Evolutionary conservation across 2,888 invertebrate genomes (phyloP).

Genomic region (Rhagophthalmus giganteus): DNA sequence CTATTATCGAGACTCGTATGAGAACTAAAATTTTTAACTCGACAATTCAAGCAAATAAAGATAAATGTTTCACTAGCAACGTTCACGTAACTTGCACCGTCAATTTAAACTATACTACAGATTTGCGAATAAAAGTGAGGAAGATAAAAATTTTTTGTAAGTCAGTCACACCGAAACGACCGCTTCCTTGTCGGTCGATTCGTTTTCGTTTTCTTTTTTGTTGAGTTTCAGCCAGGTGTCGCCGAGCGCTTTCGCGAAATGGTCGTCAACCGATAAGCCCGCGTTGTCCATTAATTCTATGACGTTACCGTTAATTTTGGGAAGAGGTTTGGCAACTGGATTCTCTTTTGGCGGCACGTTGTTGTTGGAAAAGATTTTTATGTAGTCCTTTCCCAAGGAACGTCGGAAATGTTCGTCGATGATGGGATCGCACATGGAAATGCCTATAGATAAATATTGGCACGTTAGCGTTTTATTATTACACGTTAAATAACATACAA

Average conservation of each 20-base stretch:
- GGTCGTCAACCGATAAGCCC: slow-evolving; percentile 79
- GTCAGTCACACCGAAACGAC: slow-evolving; percentile 47
- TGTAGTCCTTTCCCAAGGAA: slow-evolving; percentile 83
- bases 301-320: slow-evolving; percentile 53
- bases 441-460: slow-evolving; percentile 59
- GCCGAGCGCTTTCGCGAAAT: slow-evolving; percentile 86
- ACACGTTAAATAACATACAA: slow-evolving; percentile 13
- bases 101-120: too few relatives aligned
- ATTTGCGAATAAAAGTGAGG: too few relatives aligned
- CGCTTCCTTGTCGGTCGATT: slow-evolving; percentile 44
- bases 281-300: slow-evolving; percentile 63
- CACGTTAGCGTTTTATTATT: background rate
- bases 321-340: slow-evolving; percentile 27
- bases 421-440: slow-evolving; percentile 83
- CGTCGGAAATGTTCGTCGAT: slow-evolving; percentile 95
- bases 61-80: background rate
- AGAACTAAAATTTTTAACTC: too few relatives aligned
- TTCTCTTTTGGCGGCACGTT: slow-evolving; percentile 45
- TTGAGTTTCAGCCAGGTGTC: slow-evolving; percentile 81
- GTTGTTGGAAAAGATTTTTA: slow-evolving; percentile 66
- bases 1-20: too few relatives aligned
- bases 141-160: slow-evolving; percentile 5
- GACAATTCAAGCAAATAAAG: background rate
- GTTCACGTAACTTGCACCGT: too few relatives aligned
- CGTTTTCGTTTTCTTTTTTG: slow-evolving; percentile 60